phyloP scores from a whole-genome alignment of 1,140 invertebrate species.

The Cotesia glomerata region DNA sequence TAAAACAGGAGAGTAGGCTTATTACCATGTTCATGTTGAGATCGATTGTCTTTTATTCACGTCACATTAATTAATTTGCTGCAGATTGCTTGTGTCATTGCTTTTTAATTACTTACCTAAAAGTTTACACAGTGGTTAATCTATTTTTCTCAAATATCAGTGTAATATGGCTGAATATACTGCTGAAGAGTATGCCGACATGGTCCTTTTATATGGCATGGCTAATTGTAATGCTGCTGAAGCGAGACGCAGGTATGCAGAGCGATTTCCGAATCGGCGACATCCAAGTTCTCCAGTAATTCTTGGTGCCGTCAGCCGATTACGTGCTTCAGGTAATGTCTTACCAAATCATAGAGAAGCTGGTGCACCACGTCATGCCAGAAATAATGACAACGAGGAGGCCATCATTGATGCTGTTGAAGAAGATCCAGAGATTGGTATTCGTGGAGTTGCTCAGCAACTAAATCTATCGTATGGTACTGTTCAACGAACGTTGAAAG shows the following conservation, averaged over 20 bases:
- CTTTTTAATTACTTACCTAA: too few species aligned
- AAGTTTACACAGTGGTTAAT: too few species aligned
- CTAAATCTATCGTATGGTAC: conserved; percentile 4
- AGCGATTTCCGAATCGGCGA: neutral
- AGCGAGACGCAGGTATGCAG: neutral
- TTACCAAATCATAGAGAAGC: conserved; percentile 6
- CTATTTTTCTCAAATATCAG: neutral
- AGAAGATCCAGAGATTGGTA: neutral
- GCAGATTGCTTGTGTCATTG: too few species aligned
- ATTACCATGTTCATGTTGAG: too few species aligned
- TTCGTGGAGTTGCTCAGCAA: neutral
- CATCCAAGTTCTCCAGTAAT: conserved; percentile 1
- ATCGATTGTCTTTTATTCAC: too few species aligned
- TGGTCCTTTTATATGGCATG: neutral
- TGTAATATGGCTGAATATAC: conserved; percentile 8
- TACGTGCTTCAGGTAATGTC: neutral
- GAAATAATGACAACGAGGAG: neutral
- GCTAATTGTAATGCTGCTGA: neutral
- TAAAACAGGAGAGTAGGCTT: too few species aligned
- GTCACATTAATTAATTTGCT: too few species aligned
- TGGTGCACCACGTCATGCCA: neutral
- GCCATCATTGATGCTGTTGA: neutral
- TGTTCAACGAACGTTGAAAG: conserved; percentile 9
- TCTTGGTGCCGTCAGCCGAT: neutral
- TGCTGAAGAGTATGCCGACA: neutral